A percentile compares a stretch with the other conserved stretches of the same genome.
Conservation (phyloP, 2,888 invertebrate species). For the Tetheella fluctuosa region DNA sequence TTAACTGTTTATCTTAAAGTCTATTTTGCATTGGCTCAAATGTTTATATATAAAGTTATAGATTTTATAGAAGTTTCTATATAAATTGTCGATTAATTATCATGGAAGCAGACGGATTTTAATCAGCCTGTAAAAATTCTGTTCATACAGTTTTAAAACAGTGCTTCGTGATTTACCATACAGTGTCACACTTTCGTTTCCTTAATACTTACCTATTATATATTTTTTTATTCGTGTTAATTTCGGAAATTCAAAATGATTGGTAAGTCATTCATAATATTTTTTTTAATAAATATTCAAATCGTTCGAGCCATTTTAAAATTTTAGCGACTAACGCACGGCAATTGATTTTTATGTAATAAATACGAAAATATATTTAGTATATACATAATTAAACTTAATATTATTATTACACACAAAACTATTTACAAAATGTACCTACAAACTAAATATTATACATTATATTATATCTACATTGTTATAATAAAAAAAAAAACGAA, state of each 20-base stretch:
- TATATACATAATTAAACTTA: too few species aligned
- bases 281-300: too few species aligned
- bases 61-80: not conserved
- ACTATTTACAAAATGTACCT: too few species aligned
- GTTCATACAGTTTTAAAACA: not conserved
- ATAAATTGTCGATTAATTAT: constrained; percentile 1
- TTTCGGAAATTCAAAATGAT: not conserved
- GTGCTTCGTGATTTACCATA: not conserved
- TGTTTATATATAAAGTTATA: not conserved
- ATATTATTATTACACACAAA: too few species aligned
- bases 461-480: too few species aligned
- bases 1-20: not conserved
- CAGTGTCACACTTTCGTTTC: not conserved
- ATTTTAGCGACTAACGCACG: too few species aligned
- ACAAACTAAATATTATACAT: too few species aligned
- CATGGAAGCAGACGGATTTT: not conserved
- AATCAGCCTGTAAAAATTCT: not conserved
- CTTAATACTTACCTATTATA: not conserved
- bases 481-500: too few species aligned
- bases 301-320: too few species aligned
- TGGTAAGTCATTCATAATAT: not conserved
- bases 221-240: not conserved
- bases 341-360: too few species aligned
- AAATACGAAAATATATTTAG: too few species aligned
- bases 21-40: not conserved